phyloP scores from a whole-genome alignment of 64 coral and sea anemone genomes.

The Trachythela sp. region DNA sequence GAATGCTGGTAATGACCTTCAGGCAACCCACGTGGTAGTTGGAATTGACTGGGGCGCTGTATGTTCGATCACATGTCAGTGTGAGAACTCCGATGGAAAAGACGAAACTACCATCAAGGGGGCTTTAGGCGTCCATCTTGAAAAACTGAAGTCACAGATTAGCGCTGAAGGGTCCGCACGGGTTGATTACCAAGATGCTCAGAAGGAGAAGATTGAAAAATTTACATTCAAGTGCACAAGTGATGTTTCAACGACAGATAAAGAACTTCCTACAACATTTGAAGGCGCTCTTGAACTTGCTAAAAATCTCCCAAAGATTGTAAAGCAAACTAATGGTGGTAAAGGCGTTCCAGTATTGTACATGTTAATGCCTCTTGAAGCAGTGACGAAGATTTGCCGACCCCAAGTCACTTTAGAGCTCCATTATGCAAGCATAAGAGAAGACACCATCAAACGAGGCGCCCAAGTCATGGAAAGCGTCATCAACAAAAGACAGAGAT shows the following conservation, averaged over 20 bases:
- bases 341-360: conserved; percentile 21
- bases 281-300: conserved; percentile 3
- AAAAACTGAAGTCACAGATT: neutral
- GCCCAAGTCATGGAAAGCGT: neutral
- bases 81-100: neutral
- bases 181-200: neutral
- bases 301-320: conserved; percentile 17
- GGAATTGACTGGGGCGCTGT: conserved; percentile 23
- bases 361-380: neutral
- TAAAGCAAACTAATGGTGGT: conserved; percentile 2
- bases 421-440: neutral
- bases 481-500: neutral
- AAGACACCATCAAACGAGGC: neutral
- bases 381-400: neutral
- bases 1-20: neutral
- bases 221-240: conserved; percentile 18
- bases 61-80: conserved; percentile 7
- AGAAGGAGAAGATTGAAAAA: conserved; percentile 6
- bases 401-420: neutral
- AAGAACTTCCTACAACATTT: conserved; percentile 5
- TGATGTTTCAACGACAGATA: neutral
- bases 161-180: neutral
- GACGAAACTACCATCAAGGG: conserved; percentile 6
- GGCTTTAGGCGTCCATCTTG: neutral
- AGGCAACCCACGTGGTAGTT: conserved; percentile 21